Percentiles rank a stretch among this genome's conserved stretches.
phyloP scores from a whole-genome alignment of 1,140 invertebrate genomes.

The Linepithema humile region DNA sequence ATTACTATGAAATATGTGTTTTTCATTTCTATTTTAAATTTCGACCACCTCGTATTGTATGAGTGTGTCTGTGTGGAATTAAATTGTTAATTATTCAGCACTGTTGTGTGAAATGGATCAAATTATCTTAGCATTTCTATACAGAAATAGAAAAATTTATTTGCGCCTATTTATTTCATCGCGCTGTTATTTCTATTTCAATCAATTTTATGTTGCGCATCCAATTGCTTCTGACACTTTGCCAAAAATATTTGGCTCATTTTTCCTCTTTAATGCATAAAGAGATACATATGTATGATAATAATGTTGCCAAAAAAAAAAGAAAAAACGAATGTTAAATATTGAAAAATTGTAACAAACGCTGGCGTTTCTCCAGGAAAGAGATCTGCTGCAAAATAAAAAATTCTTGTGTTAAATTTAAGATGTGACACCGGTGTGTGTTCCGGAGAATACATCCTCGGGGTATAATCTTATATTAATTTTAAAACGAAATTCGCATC shows the following conservation, averaged over 20 bases:
- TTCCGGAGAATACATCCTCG: background rate
- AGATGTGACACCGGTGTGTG: background rate
- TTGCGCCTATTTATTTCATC: background rate
- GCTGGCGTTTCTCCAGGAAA: background rate
- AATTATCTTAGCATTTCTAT: background rate
- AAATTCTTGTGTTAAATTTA: background rate
- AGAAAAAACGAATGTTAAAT: background rate
- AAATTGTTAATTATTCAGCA: too few relatives aligned
- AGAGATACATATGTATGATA: background rate
- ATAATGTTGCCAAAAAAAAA: background rate
- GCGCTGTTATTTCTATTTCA: background rate
- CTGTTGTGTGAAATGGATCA: too few relatives aligned
- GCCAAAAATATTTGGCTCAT: background rate
- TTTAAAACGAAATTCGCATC: background rate
- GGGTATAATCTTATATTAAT: constrained; percentile 6
- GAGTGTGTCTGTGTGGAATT: too few relatives aligned
- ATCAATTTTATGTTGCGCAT: background rate
- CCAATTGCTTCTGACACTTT: background rate
- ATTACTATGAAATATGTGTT: too few relatives aligned
- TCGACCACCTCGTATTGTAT: too few relatives aligned
- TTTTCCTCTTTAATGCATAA: background rate
- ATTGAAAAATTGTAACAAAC: background rate
- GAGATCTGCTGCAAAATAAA: background rate
- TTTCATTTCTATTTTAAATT: too few relatives aligned
- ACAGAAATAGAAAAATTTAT: background rate